Conservation (phyloP, 2,797 vertebrate species). For the Cuniculus paca region DNA sequence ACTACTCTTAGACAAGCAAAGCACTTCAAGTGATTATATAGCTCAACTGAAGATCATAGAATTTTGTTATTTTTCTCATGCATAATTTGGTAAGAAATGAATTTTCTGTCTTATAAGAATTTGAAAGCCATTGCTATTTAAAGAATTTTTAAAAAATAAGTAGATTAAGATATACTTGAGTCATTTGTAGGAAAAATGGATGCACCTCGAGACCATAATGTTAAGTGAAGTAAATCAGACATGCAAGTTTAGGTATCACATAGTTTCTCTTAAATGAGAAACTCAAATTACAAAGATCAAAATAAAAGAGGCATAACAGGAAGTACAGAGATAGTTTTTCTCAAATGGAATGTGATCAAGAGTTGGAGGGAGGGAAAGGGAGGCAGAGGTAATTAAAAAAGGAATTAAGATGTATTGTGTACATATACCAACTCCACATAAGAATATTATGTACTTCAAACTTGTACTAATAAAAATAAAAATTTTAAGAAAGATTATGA, state of each 20-base stretch:
- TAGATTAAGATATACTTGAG: neutral
- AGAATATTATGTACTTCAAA: neutral
- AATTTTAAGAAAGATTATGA: neutral
- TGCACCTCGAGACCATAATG: neutral
- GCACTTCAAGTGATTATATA: neutral
- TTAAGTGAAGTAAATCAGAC: neutral
- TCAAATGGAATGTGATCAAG: neutral
- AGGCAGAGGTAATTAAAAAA: neutral
- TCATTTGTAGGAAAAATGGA: neutral
- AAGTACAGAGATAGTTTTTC: neutral
- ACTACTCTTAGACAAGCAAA: neutral
- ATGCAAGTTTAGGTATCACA: neutral
- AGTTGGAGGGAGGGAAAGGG: neutral
- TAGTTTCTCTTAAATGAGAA: neutral
- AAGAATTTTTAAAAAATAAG: constrained; percentile 50
- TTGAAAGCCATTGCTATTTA: neutral
- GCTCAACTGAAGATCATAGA: neutral
- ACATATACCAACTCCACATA: neutral
- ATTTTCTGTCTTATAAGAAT: neutral
- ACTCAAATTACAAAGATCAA: neutral
- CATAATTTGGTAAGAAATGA: neutral
- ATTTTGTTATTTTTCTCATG: constrained; percentile 23
- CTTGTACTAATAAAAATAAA: neutral
- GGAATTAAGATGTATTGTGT: neutral
- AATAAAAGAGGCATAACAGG: neutral